Evolutionary conservation across 1,140 invertebrate species (phyloP).

Genomic region (Hormaphis cornu): DNA sequence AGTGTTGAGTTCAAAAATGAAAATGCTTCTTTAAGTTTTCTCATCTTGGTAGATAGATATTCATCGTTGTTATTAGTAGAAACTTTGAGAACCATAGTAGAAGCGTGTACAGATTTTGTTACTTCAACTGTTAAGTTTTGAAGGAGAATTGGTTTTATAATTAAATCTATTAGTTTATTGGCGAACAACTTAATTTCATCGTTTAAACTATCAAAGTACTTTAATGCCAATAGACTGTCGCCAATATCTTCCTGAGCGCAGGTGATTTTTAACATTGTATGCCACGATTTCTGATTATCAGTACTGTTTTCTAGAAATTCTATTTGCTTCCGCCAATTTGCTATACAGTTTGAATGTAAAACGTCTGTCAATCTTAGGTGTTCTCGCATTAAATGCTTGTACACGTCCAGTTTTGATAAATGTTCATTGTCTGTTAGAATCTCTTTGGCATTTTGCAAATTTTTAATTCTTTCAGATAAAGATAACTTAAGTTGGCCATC

Average conservation of each 20-base stretch:
- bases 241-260: neutral
- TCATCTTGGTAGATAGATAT: neutral
- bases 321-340: constrained; percentile 18
- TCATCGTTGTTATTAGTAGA: constrained; percentile 1
- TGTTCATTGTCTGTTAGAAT: constrained; percentile 16
- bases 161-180: constrained; percentile 11
- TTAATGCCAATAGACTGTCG: neutral
- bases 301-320: neutral
- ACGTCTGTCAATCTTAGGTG: neutral
- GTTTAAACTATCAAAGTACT: constrained; percentile 12
- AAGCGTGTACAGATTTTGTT: neutral
- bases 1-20: constrained; percentile 33
- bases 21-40: constrained; percentile 29
- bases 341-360: constrained; percentile 1
- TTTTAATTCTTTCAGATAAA: constrained; percentile 2
- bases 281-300: neutral
- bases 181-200: neutral
- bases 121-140: neutral
- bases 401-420: constrained; percentile 2
- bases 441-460: neutral
- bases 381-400: constrained; percentile 22
- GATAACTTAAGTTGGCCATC: constrained; percentile 2
- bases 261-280: neutral
- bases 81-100: constrained; percentile 6
- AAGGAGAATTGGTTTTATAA: constrained; percentile 13